These are phyloP conservation scores for Hesperophylax magnus DNA, from an alignment of 1,140 invertebrate genomes.

Conservation along the genomic window DNA sequence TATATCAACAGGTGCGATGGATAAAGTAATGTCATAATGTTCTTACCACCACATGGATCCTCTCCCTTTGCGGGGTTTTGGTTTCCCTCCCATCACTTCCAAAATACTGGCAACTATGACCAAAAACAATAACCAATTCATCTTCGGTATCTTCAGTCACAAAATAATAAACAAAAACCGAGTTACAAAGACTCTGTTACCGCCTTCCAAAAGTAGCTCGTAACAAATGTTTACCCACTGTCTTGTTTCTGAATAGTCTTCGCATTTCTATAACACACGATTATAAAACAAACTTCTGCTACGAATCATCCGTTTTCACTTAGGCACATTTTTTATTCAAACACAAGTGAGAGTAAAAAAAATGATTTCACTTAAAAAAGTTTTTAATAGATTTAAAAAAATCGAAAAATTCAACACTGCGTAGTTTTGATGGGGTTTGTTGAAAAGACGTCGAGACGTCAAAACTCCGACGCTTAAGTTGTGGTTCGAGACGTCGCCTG, in stretches of 20 bases:
- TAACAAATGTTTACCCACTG: constrained; percentile 13
- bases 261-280: constrained; percentile 27
- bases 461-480: not conserved
- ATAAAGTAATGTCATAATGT: not conserved
- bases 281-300: not conserved
- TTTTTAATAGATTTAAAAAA: not conserved
- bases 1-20: not conserved
- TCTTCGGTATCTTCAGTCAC: constrained; percentile 56
- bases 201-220: not conserved
- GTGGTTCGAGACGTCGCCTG: not conserved
- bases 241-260: constrained; percentile 11
- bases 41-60: constrained; percentile 71
- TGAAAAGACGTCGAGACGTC: not conserved
- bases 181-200: constrained; percentile 17
- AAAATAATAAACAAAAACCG: constrained; percentile 15
- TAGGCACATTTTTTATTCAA: not conserved
- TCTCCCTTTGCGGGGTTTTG: constrained; percentile 64
- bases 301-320: constrained; percentile 23
- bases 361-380: not conserved
- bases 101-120: constrained; percentile 65
- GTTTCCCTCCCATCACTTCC: constrained; percentile 62
- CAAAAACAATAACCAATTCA: constrained; percentile 69
- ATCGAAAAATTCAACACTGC: not conserved
- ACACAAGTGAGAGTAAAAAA: constrained; percentile 12
- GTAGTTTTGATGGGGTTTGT: not conserved